Evolutionary conservation across 2,113 vertebrate species (phyloP), one percentile per base, ranked within the genome.

Genomic region (Ramphastos sulfuratus): DNA sequence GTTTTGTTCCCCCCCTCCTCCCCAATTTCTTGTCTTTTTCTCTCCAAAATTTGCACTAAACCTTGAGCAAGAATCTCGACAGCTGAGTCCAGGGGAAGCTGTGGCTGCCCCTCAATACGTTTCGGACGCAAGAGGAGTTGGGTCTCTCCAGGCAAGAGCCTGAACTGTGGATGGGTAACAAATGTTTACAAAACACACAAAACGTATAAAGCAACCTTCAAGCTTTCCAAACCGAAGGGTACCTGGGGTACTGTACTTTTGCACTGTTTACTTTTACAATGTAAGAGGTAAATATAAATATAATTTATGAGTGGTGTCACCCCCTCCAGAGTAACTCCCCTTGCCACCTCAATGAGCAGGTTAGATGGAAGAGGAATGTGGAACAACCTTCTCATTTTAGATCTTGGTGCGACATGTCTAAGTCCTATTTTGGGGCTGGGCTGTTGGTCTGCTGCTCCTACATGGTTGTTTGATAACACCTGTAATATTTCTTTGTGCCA

Each of bases 11-110:
- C 58, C 37, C 23, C 7, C 77, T 17, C 61, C 30, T 79, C 56
- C 21, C 21, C 48, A 23, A 50, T 85, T 58, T 90, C 46, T 93
- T 6, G 35, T 96, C 93, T 87, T 95, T 96, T 95, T 90, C 92
- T 96, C 95, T 97, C 94, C 93, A 94, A 97, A 97, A 98, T 98
- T 98, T 99, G 98, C 98, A 99, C 98, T 99, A 99, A 97, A 98
- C 89, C 95, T 95, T 46, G 69, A 97, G 94, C n/a, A 50, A 96
- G 97, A 95, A 94, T 96, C 94, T 88, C 93, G 89, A 85, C 1
- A 48, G 78, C 89, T 1, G 30, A 80, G 82, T 58, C 91, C 80
- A 65, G 84, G 74, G 92, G 94, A 96, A 86, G 77, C 12, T 4
- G 44, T 14, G 46, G 94, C 93, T 94, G 80, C 64, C 92, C 83